Conservation (phyloP, 2,797 vertebrate species). For the Peromyscus aztecus region DNA sequence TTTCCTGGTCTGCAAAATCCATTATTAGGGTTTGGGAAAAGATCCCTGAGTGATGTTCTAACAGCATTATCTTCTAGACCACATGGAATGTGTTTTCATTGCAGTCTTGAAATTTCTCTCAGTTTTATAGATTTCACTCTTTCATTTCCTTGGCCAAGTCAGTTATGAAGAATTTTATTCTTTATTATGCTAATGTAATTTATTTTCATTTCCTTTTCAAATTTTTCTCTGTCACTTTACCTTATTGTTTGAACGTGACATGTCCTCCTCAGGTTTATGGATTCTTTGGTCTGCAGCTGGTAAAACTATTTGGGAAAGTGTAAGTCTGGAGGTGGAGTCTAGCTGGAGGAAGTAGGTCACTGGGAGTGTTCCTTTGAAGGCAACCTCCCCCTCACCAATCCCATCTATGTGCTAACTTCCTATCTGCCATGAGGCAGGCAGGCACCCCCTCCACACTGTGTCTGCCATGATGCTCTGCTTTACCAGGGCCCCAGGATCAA, state of each 20-base stretch:
- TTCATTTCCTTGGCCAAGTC: not conserved
- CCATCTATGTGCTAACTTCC: not conserved
- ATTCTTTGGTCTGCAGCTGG: not conserved
- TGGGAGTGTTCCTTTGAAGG: not conserved
- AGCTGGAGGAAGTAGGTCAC: not conserved
- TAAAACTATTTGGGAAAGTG: not conserved
- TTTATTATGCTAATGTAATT: not conserved
- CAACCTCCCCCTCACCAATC: too few relatives aligned
- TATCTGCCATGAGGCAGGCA: not conserved
- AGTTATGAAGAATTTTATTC: not conserved
- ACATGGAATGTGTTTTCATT: not conserved
- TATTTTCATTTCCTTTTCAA: not conserved
- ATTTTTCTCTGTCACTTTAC: not conserved
- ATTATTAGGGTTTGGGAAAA: not conserved
- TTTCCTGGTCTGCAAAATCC: not conserved
- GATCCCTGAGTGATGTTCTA: too few relatives aligned
- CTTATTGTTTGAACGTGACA: not conserved
- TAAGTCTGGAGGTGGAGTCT: not conserved
- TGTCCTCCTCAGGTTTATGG: not conserved
- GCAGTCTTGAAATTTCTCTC: not conserved
- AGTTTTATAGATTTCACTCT: not conserved
- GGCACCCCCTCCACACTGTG: not conserved
- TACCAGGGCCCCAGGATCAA: not conserved
- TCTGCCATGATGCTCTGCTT: not conserved
- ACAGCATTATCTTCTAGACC: not conserved